Conservation (phyloP, 1,140 invertebrate species). For the Panulirus ornatus region DNA sequence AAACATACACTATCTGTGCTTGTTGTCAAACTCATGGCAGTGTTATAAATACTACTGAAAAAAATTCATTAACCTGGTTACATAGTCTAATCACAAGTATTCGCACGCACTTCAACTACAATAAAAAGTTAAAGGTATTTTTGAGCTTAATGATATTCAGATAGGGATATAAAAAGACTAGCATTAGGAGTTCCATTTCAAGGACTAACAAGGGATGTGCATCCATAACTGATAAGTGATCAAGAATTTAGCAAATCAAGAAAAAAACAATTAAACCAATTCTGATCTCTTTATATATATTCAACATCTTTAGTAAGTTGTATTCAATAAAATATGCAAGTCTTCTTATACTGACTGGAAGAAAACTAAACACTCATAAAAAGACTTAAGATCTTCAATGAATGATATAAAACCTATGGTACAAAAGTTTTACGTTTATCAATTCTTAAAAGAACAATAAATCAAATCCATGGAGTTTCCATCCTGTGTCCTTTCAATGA, state of each 20-base stretch:
- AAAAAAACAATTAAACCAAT: slow-evolving; percentile 8
- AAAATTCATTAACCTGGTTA: background rate
- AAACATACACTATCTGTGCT: slow-evolving; percentile 33
- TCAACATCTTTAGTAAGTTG: background rate
- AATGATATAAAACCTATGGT: no score
- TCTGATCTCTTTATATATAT: background rate
- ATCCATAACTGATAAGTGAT: background rate
- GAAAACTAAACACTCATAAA: no score
- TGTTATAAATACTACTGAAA: slow-evolving; percentile 31
- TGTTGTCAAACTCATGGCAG: slow-evolving; percentile 47
- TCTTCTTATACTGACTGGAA: no score
- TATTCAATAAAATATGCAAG: background rate
- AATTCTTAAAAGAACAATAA: no score
- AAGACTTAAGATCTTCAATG: no score
- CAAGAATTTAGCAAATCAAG: background rate
- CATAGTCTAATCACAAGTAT: background rate
- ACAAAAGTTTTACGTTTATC: no score
- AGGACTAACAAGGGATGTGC: slow-evolving; percentile 1
- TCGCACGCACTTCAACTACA: background rate
- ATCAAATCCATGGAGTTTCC: no score
- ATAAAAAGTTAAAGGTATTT: background rate
- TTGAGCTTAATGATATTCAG: background rate
- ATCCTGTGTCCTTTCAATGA: background rate
- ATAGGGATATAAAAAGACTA: slow-evolving; percentile 32
- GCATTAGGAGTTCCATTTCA: slow-evolving; percentile 11